Evolutionary conservation across 2,113 vertebrate species (phyloP).

Genomic region (Aptenodytes patagonicus): DNA sequence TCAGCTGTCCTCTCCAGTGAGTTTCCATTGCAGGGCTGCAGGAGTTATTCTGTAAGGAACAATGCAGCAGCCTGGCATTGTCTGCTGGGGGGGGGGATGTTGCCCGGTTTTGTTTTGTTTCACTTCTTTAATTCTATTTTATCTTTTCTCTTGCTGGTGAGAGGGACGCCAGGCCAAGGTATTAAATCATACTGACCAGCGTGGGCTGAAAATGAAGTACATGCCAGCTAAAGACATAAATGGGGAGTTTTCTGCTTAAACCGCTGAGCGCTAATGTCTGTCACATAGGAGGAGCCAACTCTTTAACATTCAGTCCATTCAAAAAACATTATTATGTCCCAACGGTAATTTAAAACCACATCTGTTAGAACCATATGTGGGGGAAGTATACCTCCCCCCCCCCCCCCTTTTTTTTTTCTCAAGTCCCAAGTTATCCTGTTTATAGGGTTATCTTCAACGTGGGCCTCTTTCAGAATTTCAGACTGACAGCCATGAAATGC

Average conservation of each 20-base stretch:
- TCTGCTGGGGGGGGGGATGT: background rate
- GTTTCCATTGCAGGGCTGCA: constrained; percentile 36
- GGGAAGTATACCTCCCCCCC: background rate
- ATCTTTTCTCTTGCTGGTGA: background rate
- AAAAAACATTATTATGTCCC: constrained; percentile 53
- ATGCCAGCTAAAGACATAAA: constrained; percentile 12
- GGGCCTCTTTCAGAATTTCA: constrained; percentile 31
- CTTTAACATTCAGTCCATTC: constrained; percentile 42
- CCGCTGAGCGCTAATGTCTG: background rate
- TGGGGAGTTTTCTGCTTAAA: background rate
- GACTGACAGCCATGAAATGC: constrained; percentile 45
- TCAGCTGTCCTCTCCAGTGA: constrained; percentile 69
- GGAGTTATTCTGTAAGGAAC: constrained; percentile 48
- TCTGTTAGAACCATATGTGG: constrained; percentile 45
- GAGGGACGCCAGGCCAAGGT: background rate
- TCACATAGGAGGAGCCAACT: constrained; percentile 51
- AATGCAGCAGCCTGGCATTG: constrained; percentile 20
- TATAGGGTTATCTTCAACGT: background rate
- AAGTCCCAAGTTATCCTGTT: background rate
- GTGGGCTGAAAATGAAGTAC: background rate
- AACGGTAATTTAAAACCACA: constrained; percentile 51
- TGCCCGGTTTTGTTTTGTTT: background rate
- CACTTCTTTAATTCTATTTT: constrained; percentile 10
- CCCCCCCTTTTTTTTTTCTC: background rate
- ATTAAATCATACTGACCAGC: constrained; percentile 20